A percentile compares a stretch with the other conserved stretches of the same genome.
Evolutionary conservation across 2,797 vertebrate species (phyloP).

Genomic region (Aldrovandia affinis): DNA sequence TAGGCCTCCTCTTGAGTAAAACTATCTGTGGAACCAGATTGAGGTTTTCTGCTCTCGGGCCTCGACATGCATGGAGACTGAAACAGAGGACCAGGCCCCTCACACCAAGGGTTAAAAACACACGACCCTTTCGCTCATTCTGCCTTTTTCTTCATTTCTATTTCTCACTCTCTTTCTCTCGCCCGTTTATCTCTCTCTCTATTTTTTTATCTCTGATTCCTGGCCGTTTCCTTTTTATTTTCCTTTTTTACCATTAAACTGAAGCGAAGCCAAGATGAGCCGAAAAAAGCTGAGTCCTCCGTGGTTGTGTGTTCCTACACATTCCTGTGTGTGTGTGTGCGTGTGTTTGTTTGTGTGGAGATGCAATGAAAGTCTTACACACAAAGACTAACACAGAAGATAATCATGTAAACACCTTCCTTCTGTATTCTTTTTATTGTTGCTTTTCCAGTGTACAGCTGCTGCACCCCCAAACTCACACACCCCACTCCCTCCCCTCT

Average conservation of each 20-base stretch:
- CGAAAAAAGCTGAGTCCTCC: conserved; percentile 13
- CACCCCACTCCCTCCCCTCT: neutral
- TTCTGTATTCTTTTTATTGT: conserved; percentile 25
- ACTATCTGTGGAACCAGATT: conserved; percentile 67
- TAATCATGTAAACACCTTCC: conserved; percentile 23
- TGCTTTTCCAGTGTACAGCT: conserved; percentile 27
- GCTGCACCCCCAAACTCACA: neutral
- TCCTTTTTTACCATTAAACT: conserved; percentile 20
- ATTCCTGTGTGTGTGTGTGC: conserved; percentile 1
- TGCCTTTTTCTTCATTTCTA: conserved; percentile 23
- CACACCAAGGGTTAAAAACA: conserved; percentile 18
- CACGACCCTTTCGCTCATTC: neutral
- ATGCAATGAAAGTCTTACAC: neutral
- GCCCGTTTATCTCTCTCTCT: neutral
- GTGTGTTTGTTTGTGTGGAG: conserved; percentile 2
- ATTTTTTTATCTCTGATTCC: conserved; percentile 26
- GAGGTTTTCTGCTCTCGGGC: conserved; percentile 68
- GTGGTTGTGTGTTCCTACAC: neutral
- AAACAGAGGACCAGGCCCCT: neutral
- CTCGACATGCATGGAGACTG: conserved; percentile 41
- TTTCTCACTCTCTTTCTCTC: neutral
- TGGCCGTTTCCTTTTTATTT: conserved; percentile 48
- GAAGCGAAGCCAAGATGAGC: conserved; percentile 23
- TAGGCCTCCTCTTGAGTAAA: conserved; percentile 60
- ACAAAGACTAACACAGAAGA: conserved; percentile 11